Base-by-base conservation (phyloP, 1,140 invertebrate genomes). In the Diuraphis noxia region DNA sequence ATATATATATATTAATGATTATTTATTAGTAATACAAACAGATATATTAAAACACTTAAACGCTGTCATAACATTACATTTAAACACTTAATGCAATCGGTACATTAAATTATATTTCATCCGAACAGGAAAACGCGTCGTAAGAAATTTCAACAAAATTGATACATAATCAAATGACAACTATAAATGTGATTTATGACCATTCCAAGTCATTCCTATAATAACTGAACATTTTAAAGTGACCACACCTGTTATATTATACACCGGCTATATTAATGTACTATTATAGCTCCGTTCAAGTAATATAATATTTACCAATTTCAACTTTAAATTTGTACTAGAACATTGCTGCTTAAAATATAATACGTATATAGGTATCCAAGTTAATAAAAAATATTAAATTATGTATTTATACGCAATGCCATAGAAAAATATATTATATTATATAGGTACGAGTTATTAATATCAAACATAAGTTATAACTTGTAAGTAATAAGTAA, bases 91-190 rank as follows among this genome's bases (percentile, higher is more conserved):
- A n/a, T 72, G 56, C 56, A 72, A 72, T n/a, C n/a, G n/a, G n/a
- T 72, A 63, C 13, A 34, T 63, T 63, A 63, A 13, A 52, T 25
- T 56, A n/a, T 72, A 63, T 72, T n/a, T 4, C 34, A n/a, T 72
- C 30, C 13, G 17, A n/a, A 72, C 56, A n/a, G 13, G 4, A 72
- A 63, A 72, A 72, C 56, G 13, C 34, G 56, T 72, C n/a, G 56
- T 72, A 72, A 72, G 56, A 72, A 72, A 72, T 72, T 72, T n/a
- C 56, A 72, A 72, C 34, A 72, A 72, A 72, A 72, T 72, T 17
- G 56, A n/a, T 72, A n/a, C 56, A 30, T 72, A 72, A 72, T 72
- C 56, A 72, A 72, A 72, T 72, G 56, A 72, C 56, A 72, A 72
- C 56, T 72, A 4, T 17, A n/a, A 72, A 72, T 72, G 56, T 72